Percentiles rank a stretch among this genome's conserved stretches.
Conservation (phyloP, 2,113 vertebrate genomes). For the Apaloderma vittatum region DNA sequence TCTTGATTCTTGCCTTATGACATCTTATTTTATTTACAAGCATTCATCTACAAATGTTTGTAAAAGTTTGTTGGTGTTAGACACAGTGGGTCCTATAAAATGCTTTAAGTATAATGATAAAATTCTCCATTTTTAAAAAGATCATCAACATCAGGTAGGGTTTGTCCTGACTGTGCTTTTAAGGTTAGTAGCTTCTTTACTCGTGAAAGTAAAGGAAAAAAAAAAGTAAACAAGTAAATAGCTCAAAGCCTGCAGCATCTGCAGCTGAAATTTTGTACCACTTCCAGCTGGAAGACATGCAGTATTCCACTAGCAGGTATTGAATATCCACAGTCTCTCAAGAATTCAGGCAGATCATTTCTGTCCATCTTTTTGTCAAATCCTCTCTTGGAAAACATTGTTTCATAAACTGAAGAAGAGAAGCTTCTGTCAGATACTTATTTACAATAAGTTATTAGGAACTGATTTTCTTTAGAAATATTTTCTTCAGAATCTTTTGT, state of each 20-base stretch:
- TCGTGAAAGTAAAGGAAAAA: background rate
- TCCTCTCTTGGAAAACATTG: conserved; percentile 49
- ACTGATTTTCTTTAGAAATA: background rate
- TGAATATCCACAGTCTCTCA: conserved; percentile 58
- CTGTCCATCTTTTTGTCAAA: conserved; percentile 29
- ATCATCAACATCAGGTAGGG: background rate
- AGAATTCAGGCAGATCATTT: conserved; percentile 43
- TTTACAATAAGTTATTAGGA: background rate
- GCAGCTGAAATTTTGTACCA: background rate
- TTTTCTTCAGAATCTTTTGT: background rate
- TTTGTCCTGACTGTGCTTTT: background rate
- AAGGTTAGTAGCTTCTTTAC: background rate
- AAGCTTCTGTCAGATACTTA: background rate
- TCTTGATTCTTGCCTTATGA: background rate
- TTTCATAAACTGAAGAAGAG: conserved; percentile 58
- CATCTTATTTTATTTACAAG: background rate
- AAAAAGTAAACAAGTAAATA: background rate
- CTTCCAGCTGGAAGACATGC: background rate
- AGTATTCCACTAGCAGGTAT: background rate
- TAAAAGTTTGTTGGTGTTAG: background rate
- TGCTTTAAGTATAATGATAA: background rate
- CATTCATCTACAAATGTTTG: background rate
- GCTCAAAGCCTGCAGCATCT: background rate
- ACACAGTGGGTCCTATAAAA: background rate
- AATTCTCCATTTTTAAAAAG: background rate